phyloP scores from a whole-genome alignment of 2,888 invertebrate genomes.

The Ellobium chinense region DNA sequence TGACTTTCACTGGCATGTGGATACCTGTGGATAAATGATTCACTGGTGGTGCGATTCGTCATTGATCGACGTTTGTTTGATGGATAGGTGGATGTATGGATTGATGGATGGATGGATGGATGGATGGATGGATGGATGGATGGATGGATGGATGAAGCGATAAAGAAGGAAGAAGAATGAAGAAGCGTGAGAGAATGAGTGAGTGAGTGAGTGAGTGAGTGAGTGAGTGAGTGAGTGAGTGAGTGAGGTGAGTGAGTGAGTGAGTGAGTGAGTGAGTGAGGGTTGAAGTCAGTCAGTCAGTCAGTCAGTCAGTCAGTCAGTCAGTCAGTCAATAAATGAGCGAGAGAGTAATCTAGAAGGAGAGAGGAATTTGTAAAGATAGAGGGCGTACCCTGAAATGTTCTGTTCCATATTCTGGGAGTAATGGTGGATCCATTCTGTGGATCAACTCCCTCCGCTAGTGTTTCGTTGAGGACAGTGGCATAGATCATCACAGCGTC shows the following conservation, averaged over 20 bases:
- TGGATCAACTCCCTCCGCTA: conserved; percentile 54
- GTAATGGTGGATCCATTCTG: conserved; percentile 55
- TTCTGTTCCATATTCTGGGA: conserved; percentile 63
- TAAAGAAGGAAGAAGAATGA: background rate
- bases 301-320: background rate
- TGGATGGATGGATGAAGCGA: no score
- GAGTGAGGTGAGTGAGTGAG: conserved; percentile 4
- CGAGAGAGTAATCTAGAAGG: background rate
- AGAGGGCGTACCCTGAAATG: conserved; percentile 66
- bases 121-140: no score
- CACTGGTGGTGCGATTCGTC: no score
- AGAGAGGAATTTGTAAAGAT: no score
- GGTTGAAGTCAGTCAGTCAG: background rate
- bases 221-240: conserved; percentile 4
- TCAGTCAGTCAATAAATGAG: background rate
- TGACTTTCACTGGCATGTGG: background rate
- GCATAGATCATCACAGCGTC: conserved; percentile 67
- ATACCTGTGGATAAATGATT: conserved; percentile 15
- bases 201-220: background rate
- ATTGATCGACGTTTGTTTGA: no score
- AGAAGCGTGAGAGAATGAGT: background rate
- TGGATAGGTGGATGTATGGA: no score
- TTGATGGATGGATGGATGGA: no score
- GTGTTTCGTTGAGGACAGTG: conserved; percentile 62
- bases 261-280: background rate